Evolutionary conservation across 2,888 invertebrate genomes (phyloP).

Genomic region (Archips crataeganus): DNA sequence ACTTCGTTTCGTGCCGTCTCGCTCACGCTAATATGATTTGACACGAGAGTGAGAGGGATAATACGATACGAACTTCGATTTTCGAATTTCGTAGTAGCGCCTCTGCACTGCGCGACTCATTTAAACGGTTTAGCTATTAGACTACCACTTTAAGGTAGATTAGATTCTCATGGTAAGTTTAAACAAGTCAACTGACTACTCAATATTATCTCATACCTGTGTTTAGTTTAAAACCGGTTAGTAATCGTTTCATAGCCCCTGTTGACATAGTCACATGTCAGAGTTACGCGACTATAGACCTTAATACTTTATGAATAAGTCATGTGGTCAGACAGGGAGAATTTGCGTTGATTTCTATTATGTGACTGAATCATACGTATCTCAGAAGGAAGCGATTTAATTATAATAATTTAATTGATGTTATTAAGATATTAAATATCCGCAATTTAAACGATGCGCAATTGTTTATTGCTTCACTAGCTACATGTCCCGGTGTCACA

Average conservation of each 20-base stretch:
- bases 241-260: slow-evolving; percentile 10
- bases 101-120: no score
- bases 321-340: neutral
- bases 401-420: slow-evolving; percentile 2
- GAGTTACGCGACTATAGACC: neutral
- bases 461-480: neutral
- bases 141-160: no score
- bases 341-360: neutral
- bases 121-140: no score
- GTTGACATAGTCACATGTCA: slow-evolving; percentile 3
- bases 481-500: no score
- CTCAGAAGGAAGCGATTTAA: slow-evolving; percentile 2
- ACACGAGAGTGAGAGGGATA: no score
- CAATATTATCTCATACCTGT: slow-evolving; percentile 25
- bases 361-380: slow-evolving; percentile 6
- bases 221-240: slow-evolving; percentile 34
- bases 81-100: no score
- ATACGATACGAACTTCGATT: no score
- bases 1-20: no score
- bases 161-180: no score
- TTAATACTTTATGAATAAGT: neutral
- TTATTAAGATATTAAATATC: neutral
- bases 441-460: neutral
- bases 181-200: neutral
- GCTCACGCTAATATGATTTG: no score